Evolutionary conservation across 2,888 invertebrate genomes (phyloP).

Genomic region (Herminia tarsipennalis): DNA sequence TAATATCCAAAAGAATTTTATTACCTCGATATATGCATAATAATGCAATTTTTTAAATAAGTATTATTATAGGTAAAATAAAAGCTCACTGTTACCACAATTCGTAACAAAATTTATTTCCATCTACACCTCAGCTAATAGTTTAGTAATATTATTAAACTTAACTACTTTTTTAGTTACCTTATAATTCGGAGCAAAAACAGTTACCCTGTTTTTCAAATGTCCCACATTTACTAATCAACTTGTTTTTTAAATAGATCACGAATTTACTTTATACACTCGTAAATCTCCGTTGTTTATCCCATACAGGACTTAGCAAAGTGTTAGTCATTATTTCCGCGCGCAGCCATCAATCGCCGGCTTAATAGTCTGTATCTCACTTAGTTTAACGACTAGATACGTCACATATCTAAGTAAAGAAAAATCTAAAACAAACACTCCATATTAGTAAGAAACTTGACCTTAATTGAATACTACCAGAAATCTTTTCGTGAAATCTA

Average conservation of each 20-base stretch:
- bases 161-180: background rate
- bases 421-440: constrained; percentile 67
- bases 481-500: constrained; percentile 71
- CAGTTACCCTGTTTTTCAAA: constrained; percentile 34
- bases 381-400: constrained; percentile 62
- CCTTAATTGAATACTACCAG: constrained; percentile 43
- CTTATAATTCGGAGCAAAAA: constrained; percentile 2
- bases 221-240: constrained; percentile 14
- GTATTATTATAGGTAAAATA: background rate
- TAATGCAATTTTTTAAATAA: background rate
- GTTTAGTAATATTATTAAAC: too few species aligned
- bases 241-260: constrained; percentile 20
- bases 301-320: constrained; percentile 38
- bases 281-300: constrained; percentile 39
- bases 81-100: background rate
- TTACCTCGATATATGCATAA: too few species aligned
- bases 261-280: constrained; percentile 23
- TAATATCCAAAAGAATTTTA: too few species aligned
- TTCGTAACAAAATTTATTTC: too few species aligned
- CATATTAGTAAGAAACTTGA: constrained; percentile 56
- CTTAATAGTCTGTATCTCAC: constrained; percentile 67
- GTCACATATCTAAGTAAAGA: constrained; percentile 68
- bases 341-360: constrained; percentile 50
- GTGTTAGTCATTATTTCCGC: constrained; percentile 39
- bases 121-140: too few species aligned